Evolutionary conservation across 1,140 invertebrate species (phyloP).

Genomic region (Cotesia typhae): DNA sequence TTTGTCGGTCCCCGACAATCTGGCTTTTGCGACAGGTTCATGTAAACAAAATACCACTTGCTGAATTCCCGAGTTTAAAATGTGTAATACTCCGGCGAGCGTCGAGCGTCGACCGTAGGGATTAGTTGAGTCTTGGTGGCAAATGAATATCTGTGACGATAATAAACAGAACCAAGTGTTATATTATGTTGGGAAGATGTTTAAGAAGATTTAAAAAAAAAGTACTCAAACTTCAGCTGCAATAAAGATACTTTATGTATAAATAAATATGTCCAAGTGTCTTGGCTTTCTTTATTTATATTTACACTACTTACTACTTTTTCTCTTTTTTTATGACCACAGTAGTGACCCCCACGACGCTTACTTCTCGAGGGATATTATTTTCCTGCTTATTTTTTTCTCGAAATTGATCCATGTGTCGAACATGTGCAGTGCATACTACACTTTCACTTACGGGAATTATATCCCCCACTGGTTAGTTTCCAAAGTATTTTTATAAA

Average conservation of each 20-base stretch:
- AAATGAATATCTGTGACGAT: conserved; percentile 19
- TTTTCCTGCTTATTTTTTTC: conserved; percentile 4
- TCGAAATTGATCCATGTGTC: conserved; percentile 27
- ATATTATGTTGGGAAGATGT: neutral
- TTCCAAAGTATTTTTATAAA: neutral
- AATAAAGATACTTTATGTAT: too few relatives aligned
- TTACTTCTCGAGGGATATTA: neutral
- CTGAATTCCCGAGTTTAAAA: conserved; percentile 20
- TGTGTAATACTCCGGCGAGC: neutral
- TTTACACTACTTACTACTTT: neutral
- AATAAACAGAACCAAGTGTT: conserved; percentile 2
- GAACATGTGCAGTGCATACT: conserved; percentile 33
- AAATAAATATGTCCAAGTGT: neutral
- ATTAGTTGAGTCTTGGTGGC: conserved; percentile 9
- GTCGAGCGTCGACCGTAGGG: neutral
- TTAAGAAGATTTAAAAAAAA: too few relatives aligned
- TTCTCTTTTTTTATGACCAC: conserved; percentile 1
- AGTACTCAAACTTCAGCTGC: too few relatives aligned
- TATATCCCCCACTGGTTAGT: neutral
- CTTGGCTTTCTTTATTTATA: neutral
- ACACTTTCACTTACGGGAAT: conserved; percentile 10
- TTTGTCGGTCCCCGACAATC: conserved; percentile 31
- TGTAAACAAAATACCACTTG: conserved; percentile 30
- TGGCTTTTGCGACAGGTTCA: conserved; percentile 23
- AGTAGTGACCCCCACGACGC: conserved; percentile 17